These are phyloP conservation scores for Scolopax mira DNA, from an alignment of 2,113 vertebrate species.

Conservation along the genomic window DNA sequence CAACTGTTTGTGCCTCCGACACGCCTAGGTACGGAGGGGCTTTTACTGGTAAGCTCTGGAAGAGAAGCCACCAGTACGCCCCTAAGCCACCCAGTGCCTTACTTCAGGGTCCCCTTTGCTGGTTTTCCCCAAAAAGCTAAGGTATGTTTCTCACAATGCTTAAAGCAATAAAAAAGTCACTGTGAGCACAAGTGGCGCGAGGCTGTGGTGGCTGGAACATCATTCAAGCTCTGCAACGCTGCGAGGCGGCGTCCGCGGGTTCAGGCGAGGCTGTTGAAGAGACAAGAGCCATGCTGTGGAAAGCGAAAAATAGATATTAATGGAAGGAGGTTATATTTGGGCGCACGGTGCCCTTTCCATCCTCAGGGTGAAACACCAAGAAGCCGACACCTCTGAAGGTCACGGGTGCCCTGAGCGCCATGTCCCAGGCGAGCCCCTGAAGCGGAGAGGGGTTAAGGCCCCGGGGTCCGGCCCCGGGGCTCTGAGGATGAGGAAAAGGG, in stretches of 20 bases:
- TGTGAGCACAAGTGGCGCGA: rapidly evolving
- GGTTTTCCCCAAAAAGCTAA: not conserved
- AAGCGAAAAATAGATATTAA: rapidly evolving
- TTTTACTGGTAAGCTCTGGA: not conserved
- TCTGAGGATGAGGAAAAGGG: rapidly evolving
- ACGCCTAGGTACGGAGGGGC: rapidly evolving
- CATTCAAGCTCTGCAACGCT: rapidly evolving
- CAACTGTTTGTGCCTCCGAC: not conserved
- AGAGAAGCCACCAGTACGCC: rapidly evolving
- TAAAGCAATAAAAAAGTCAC: not conserved
- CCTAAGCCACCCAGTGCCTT: too few species aligned
- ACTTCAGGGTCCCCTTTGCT: not conserved
- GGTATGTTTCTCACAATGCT: rapidly evolving
- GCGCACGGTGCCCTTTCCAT: not conserved
- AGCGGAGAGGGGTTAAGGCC: too few species aligned
- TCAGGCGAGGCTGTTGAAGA: rapidly evolving
- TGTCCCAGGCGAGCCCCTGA: not conserved
- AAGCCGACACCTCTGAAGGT: not conserved
- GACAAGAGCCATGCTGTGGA: rapidly evolving
- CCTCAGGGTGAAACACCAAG: not conserved
- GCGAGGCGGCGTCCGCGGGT: rapidly evolving
- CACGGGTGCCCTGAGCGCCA: not conserved
- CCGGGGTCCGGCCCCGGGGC: not conserved
- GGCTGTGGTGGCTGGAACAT: not conserved
- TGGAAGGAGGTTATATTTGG: rapidly evolving